Conservation (phyloP, 2,113 vertebrate genomes). For the Phaethon lepturus region DNA sequence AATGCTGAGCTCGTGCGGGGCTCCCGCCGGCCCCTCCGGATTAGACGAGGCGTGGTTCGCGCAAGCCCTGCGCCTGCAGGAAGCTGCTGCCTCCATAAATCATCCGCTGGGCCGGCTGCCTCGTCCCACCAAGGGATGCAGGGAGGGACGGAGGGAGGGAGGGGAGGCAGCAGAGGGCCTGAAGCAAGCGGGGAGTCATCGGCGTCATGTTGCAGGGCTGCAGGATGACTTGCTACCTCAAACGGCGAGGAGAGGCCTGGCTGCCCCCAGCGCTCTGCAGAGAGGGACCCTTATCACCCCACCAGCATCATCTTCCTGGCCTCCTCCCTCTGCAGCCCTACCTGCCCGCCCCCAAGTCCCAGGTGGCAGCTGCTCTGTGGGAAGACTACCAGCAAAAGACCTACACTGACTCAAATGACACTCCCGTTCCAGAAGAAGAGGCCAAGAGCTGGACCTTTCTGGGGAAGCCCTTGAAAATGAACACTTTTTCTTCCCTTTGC, state of each 20-base stretch:
- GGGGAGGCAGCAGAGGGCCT: neutral
- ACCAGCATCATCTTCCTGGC: neutral
- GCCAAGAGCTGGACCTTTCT: neutral
- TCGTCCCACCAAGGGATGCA: rapidly evolving
- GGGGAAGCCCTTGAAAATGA: neutral
- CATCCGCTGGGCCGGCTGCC: neutral
- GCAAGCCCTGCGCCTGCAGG: neutral
- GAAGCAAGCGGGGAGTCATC: neutral
- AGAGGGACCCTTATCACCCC: neutral
- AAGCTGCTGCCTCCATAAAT: neutral
- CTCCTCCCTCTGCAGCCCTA: neutral
- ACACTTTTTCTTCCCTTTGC: neutral
- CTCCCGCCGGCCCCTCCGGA: rapidly evolving
- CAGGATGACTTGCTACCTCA: neutral
- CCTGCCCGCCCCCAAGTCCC: rapidly evolving
- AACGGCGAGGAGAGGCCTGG: neutral
- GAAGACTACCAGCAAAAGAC: neutral
- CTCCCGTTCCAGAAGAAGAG: neutral
- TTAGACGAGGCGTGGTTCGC: rapidly evolving
- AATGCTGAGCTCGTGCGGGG: rapidly evolving
- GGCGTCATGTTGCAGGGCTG: rapidly evolving
- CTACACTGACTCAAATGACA: neutral
- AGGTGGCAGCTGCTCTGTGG: neutral
- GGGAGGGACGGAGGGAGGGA: too few species aligned
- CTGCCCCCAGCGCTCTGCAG: rapidly evolving